These are phyloP conservation scores for Galeopsomyia nigrocyanea DNA, from an alignment of 2,888 invertebrate species.

Conservation along the genomic window DNA sequence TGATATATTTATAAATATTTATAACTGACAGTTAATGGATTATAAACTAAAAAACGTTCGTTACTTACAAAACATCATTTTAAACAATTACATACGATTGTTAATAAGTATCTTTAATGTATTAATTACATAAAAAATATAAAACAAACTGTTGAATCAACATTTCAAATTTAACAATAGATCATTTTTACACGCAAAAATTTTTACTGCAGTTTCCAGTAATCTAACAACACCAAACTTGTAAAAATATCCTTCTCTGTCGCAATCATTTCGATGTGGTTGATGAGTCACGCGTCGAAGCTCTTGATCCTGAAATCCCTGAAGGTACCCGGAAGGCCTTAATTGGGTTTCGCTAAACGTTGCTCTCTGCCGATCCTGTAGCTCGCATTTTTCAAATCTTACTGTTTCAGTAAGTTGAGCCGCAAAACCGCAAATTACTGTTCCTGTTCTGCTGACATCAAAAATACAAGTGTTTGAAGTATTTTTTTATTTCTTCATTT, in stretches of 20 bases:
- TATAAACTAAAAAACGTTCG: no score
- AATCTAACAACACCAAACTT: not conserved
- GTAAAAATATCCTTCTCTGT: slow-evolving; percentile 3
- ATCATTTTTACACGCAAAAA: no score
- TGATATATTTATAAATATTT: no score
- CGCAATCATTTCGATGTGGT: not conserved
- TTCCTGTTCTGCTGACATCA: slow-evolving; percentile 12
- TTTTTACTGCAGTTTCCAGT: slow-evolving; percentile 1
- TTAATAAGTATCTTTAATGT: no score
- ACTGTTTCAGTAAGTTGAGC: slow-evolving; percentile 6
- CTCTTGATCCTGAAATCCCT: slow-evolving; percentile 19
- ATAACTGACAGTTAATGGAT: no score
- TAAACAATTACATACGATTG: no score
- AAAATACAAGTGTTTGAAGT: slow-evolving; percentile 22
- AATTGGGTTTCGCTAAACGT: slow-evolving; percentile 31
- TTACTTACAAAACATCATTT: no score
- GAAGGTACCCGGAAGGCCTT: slow-evolving; percentile 31
- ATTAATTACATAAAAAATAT: no score
- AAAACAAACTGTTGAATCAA: no score
- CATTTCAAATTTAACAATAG: no score
- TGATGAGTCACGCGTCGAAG: not conserved
- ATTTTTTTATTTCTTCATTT: not conserved
- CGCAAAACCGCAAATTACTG: slow-evolving; percentile 36
- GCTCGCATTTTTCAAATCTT: not conserved
- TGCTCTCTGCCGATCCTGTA: not conserved